These are phyloP conservation scores for Artibeus jamaicensis DNA, from an alignment of 2,797 vertebrate genomes.

Conservation along the genomic window DNA sequence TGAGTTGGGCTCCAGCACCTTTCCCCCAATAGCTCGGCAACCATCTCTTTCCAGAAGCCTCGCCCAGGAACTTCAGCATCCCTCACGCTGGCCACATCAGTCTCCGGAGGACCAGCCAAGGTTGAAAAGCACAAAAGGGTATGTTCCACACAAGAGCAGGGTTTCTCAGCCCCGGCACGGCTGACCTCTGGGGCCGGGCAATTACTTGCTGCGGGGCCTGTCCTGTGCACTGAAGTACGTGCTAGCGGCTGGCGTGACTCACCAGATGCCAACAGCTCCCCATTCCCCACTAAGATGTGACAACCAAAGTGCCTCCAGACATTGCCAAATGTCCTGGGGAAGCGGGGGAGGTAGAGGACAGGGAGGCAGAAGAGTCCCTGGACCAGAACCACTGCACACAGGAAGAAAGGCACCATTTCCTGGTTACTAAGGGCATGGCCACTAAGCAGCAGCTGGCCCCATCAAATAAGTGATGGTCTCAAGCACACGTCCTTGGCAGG, in stretches of 20 bases:
- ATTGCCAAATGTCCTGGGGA: neutral
- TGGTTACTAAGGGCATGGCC: neutral
- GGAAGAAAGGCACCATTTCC: neutral
- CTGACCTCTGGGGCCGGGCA: accelerated
- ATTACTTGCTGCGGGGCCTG: no score
- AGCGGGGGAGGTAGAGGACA: accelerated
- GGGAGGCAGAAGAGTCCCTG: neutral
- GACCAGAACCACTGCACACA: neutral
- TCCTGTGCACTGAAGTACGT: neutral
- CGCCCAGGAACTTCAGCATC: neutral
- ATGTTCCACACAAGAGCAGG: neutral
- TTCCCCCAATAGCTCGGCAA: neutral
- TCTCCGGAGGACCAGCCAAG: neutral
- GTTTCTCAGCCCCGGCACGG: neutral
- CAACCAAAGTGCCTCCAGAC: neutral
- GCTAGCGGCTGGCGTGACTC: neutral
- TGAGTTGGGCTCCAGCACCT: neutral
- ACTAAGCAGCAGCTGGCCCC: neutral
- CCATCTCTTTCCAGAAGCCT: neutral
- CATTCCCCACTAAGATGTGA: neutral
- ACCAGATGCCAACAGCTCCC: neutral
- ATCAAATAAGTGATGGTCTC: neutral
- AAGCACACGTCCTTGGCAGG: neutral
- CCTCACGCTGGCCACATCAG: neutral
- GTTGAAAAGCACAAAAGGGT: neutral